Evolutionary conservation across 23 tunicate genomes (phyloP).

Genomic region (Trididemnum miniatum): DNA sequence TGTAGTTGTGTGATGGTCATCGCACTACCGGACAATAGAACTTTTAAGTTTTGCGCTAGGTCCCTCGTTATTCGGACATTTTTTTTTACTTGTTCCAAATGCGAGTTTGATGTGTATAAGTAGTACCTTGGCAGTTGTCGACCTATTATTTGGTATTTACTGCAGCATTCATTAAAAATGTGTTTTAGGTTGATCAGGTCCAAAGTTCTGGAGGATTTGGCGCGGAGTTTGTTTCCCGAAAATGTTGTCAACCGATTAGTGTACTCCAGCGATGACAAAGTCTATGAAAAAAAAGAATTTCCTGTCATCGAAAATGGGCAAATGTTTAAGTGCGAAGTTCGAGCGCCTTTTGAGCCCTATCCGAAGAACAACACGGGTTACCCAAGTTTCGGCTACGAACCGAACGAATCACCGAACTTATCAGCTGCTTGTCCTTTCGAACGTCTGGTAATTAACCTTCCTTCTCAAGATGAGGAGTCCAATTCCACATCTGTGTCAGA

Average conservation of each 20-base stretch:
- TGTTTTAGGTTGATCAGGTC: constrained; percentile 40
- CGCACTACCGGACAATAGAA: too few relatives aligned
- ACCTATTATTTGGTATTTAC: too few relatives aligned
- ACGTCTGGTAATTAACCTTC: constrained; percentile 15
- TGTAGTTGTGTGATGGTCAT: not conserved
- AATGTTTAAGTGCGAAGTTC: constrained; percentile 14
- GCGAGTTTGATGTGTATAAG: too few relatives aligned
- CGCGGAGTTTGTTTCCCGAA: constrained; percentile 55
- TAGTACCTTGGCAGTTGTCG: too few relatives aligned
- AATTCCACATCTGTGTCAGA: constrained; percentile 43
- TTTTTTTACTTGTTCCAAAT: too few relatives aligned
- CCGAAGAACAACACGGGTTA: not conserved
- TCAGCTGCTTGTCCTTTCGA: not conserved
- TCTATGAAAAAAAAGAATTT: not conserved
- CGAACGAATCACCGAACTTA: not conserved
- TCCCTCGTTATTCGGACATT: too few relatives aligned
- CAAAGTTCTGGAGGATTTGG: constrained; percentile 74
- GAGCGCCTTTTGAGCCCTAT: not conserved
- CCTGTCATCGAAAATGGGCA: not conserved
- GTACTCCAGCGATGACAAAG: constrained; percentile 37
- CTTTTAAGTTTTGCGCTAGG: too few relatives aligned
- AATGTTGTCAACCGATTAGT: constrained; percentile 48
- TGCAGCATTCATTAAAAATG: too few relatives aligned
- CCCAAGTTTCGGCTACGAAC: not conserved
- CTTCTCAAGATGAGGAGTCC: constrained; percentile 17